A percentile compares a stretch with the other conserved stretches of the same genome.
phyloP scores from a whole-genome alignment of 2,888 invertebrate species.

The Eupeodes luniger region DNA sequence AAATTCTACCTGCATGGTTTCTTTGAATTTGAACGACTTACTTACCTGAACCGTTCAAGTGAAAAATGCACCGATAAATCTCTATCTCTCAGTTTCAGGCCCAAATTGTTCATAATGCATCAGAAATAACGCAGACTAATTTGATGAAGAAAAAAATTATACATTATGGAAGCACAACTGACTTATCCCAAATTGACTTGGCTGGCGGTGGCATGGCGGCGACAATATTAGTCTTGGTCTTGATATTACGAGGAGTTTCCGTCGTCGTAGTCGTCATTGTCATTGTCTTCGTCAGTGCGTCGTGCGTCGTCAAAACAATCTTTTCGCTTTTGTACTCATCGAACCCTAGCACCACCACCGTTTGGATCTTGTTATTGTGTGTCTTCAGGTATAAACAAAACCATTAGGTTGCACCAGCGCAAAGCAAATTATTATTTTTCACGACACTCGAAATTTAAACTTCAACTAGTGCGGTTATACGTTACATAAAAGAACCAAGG shows the following conservation, averaged over 20 bases:
- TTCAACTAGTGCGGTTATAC: neutral
- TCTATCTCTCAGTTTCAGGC: neutral
- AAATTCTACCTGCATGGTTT: conserved; percentile 37
- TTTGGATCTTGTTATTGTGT: conserved; percentile 58
- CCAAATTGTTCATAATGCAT: conserved; percentile 46
- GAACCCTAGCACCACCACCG: conserved; percentile 42
- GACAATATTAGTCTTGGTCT: conserved; percentile 31
- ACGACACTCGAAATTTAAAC: conserved; percentile 18
- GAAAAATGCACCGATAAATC: conserved; percentile 53
- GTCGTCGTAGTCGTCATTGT: neutral
- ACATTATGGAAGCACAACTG: conserved; percentile 52
- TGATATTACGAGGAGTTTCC: conserved; percentile 29
- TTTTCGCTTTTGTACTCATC: conserved; percentile 67
- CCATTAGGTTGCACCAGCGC: conserved; percentile 64
- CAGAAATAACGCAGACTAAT: conserved; percentile 35
- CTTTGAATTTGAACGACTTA: neutral
- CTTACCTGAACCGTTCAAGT: conserved; percentile 59
- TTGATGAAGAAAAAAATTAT: neutral
- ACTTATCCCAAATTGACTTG: conserved; percentile 52
- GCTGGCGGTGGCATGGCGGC: neutral
- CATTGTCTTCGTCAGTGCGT: too few relatives aligned
- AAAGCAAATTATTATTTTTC: conserved; percentile 55
- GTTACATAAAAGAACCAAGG: conserved; percentile 67
- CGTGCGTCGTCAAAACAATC: conserved; percentile 16
- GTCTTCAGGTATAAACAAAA: conserved; percentile 67